phyloP scores from a whole-genome alignment of 1,140 invertebrate species.

The Brachionus rubens region DNA sequence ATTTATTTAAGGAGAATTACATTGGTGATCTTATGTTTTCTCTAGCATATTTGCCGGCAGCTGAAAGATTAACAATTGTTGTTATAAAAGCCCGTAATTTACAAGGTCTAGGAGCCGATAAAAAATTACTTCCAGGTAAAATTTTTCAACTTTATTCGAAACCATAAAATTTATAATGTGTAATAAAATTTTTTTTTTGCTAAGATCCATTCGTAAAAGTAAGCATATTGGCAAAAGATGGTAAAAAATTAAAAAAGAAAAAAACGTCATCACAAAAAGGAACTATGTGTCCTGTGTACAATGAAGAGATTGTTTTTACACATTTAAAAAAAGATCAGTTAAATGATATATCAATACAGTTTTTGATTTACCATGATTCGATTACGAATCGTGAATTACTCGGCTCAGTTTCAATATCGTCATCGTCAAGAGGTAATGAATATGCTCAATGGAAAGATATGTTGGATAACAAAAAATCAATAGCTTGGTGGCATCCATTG shows the following conservation, averaged over 20 bases:
- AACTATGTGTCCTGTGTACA: slow-evolving; percentile 94
- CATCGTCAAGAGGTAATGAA: slow-evolving; percentile 37
- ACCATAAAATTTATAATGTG: no score
- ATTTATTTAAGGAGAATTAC: slow-evolving; percentile 50
- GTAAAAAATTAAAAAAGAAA: slow-evolving; percentile 95
- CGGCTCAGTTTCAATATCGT: slow-evolving; percentile 28
- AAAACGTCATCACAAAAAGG: slow-evolving; percentile 98
- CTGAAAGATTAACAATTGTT: slow-evolving; percentile 76
- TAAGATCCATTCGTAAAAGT: slow-evolving; percentile 83
- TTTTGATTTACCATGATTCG: slow-evolving; percentile 28
- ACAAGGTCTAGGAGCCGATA: slow-evolving; percentile 58
- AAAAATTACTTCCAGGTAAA: slow-evolving; percentile 48
- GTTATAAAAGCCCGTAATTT: slow-evolving; percentile 79
- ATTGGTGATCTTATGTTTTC: slow-evolving; percentile 71
- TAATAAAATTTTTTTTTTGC: no score
- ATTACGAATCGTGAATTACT: slow-evolving; percentile 24
- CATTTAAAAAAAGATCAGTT: slow-evolving; percentile 63
- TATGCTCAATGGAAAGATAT: slow-evolving; percentile 45
- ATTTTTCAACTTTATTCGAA: neutral
- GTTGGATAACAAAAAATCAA: slow-evolving; percentile 36
- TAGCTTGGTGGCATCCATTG: slow-evolving; percentile 40
- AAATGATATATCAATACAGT: slow-evolving; percentile 43
- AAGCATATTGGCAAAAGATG: slow-evolving; percentile 83
- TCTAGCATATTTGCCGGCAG: slow-evolving; percentile 78
- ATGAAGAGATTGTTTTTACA: slow-evolving; percentile 80